Percentiles rank a stretch among this genome's conserved stretches.
Evolutionary conservation across 2,888 invertebrate genomes (phyloP).

Genomic region (Rhodophaea formosa): DNA sequence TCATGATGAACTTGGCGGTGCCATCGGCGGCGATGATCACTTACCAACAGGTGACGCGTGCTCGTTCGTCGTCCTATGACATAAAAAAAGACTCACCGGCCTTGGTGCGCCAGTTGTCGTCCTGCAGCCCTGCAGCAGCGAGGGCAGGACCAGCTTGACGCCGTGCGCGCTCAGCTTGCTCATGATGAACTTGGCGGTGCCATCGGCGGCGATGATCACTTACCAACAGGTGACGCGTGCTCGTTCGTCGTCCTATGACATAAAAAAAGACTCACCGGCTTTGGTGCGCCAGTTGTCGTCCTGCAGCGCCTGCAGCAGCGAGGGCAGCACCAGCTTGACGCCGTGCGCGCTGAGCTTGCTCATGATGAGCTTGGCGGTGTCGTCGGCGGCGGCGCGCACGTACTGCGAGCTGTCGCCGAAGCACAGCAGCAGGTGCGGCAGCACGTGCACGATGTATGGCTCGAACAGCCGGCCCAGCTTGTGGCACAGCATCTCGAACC

Average conservation of each 20-base stretch:
- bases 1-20: no score
- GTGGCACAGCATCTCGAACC: constrained; percentile 97
- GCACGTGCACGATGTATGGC: constrained; percentile 98
- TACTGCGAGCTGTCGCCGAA: constrained; percentile 98
- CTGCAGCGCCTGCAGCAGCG: constrained; percentile 94
- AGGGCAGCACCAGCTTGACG: constrained; percentile 97
- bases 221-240: no score
- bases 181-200: no score
- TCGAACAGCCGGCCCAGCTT: constrained; percentile 98
- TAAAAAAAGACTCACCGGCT: constrained; percentile 85
- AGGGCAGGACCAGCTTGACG: no score
- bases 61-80: no score
- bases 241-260: no score
- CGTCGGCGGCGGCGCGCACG: constrained; percentile 97
- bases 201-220: constrained; percentile 51
- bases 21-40: no score
- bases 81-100: no score
- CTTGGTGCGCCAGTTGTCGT: no score
- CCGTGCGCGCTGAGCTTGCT: constrained; percentile 97
- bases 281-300: constrained; percentile 99
- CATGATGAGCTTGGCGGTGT: constrained; percentile 97
- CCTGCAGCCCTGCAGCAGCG: no score
- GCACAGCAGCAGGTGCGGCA: constrained; percentile 96
- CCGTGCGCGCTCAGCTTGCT: no score
- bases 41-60: no score